A percentile compares a stretch with the other conserved stretches of the same genome.
phyloP scores from a whole-genome alignment of 2,113 vertebrate species.

The Triplophysa tibetana region DNA sequence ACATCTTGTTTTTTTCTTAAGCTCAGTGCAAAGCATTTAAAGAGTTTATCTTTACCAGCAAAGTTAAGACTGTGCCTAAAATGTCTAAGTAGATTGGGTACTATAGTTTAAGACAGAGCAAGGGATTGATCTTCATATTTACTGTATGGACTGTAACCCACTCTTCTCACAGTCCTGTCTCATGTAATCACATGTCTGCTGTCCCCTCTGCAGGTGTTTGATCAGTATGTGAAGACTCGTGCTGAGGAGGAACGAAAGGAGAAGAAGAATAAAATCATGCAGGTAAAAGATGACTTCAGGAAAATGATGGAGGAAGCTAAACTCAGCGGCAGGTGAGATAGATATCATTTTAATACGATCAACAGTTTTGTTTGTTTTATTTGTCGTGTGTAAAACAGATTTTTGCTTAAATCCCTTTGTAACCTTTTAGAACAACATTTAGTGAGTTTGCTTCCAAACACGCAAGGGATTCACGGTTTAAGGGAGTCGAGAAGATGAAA shows the following conservation, averaged over 20 bases:
- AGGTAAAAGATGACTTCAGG: constrained; percentile 97
- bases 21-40: too few relatives aligned
- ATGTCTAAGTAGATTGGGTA: too few relatives aligned
- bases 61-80: too few relatives aligned
- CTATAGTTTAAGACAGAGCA: too few relatives aligned
- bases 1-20: too few relatives aligned
- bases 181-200: background rate
- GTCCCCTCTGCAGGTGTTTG: constrained; percentile 83
- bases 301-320: constrained; percentile 98
- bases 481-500: constrained; percentile 99
- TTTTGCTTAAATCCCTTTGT: background rate
- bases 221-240: constrained; percentile 97
- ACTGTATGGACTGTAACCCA: too few relatives aligned
- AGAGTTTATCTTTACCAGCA: too few relatives aligned
- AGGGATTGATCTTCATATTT: too few relatives aligned
- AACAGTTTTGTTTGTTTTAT: background rate
- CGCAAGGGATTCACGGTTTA: constrained; percentile 92
- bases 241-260: constrained; percentile 99
- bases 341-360: background rate
- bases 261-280: constrained; percentile 99
- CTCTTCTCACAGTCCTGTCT: background rate
- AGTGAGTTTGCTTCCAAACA: constrained; percentile 97
- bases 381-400: background rate
- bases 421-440: constrained; percentile 86
- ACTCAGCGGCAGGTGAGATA: constrained; percentile 83